Conservation (phyloP, 2,888 invertebrate genomes). For the Meghimatium bilineatum region DNA sequence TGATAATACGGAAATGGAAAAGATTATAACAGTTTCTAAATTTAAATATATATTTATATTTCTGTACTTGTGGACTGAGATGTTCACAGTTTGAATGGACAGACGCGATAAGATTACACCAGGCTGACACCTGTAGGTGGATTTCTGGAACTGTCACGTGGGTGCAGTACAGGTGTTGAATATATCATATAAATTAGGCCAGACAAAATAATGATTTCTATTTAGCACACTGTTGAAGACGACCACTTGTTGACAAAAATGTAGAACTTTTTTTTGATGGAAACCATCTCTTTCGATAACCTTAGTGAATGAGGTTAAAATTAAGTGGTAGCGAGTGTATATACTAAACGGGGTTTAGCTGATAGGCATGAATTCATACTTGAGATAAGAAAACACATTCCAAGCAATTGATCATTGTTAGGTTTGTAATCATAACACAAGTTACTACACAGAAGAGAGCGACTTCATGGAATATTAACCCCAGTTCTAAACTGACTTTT, state of each 20-base stretch:
- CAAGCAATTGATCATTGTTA: too few relatives aligned
- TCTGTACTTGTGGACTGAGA: not conserved
- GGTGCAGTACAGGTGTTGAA: not conserved
- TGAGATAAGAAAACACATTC: too few relatives aligned
- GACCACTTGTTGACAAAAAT: not conserved
- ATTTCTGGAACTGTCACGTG: not conserved
- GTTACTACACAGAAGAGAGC: too few relatives aligned
- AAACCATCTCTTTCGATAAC: not conserved
- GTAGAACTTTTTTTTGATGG: not conserved
- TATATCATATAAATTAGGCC: not conserved
- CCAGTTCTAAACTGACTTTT: too few relatives aligned
- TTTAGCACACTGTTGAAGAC: not conserved
- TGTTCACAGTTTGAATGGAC: not conserved
- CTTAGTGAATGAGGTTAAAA: not conserved
- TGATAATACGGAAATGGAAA: not conserved
- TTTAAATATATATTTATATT: not conserved
- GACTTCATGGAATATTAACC: too few relatives aligned
- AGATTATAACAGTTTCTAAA: not conserved
- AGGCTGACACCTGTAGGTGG: not conserved
- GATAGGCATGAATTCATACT: too few relatives aligned
- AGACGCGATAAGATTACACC: not conserved
- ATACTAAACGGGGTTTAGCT: too few relatives aligned
- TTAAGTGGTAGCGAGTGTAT: not conserved
- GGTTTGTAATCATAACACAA: too few relatives aligned
- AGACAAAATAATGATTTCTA: not conserved